Evolutionary conservation across 1,140 invertebrate genomes (phyloP), one percentile per base, ranked within the genome.

Genomic region (Pentalonia nigronervosa): DNA sequence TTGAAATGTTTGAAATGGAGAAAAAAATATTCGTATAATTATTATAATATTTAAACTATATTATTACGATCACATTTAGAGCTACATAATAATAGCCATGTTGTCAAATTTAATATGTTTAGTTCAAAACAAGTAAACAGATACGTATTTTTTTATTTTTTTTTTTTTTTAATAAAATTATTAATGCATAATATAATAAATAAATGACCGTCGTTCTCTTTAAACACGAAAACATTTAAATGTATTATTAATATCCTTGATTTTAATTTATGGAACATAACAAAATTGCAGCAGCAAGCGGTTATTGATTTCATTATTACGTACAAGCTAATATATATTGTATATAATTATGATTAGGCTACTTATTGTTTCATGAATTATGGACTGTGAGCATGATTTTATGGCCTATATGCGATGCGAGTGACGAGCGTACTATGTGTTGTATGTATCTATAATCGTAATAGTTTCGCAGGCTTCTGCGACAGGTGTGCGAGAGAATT

Each of bases 171-270:
- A 50, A 48, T 34, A 41, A 41, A 41, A 41, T 41, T 41, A 41
- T 48, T 48, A 48, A 48, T 48, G 47, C 47, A 41, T 41, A 41
- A 41, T 25, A 36, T 25, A 84, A 45, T 45, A 45, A 21, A 21
- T 83, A 83, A 83, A 67, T 25, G 11, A 47, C 23, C 41, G 45
- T 7, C 47, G 86, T 53, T 34, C 20, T 34, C 48, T 50, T 88
- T 17, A 88, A 20, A 34, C 50, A 50, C 9, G 23, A 30, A 50
- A 88, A 88, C 20, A 50, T 20, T 53, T 34, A 88, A 50, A 88
- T n/a, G 47, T 88, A 53, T 88, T 87, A 87, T 87, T 87, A 34
- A 87, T 53, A 88, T 53, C 87, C 47, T 88, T 88, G 87, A 17
- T 88, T 34, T 88, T n/a, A 48, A 88, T 88, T 88, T 50, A 88